phyloP scores from a whole-genome alignment of 2,797 vertebrate species.

The Lagorchestes hirsutus region DNA sequence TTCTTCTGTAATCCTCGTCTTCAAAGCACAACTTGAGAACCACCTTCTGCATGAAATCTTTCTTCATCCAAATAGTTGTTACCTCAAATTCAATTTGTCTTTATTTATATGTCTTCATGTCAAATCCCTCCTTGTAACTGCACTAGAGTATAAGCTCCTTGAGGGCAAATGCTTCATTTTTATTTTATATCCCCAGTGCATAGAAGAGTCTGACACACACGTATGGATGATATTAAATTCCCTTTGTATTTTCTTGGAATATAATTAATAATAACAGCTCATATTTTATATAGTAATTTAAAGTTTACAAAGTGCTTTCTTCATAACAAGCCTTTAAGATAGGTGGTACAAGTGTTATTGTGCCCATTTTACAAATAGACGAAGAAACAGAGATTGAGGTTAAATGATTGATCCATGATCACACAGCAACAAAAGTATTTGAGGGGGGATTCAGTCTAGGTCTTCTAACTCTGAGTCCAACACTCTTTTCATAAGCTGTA shows the following conservation, averaged over 20 bases:
- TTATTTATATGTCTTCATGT: background rate
- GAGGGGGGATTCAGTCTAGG: background rate
- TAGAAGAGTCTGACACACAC: background rate
- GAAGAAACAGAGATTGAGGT: background rate
- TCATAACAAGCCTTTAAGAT: background rate
- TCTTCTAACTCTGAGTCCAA: background rate
- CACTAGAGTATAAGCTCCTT: background rate
- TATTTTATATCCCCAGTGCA: background rate
- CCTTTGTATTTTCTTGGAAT: background rate
- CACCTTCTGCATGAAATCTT: background rate
- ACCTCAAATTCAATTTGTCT: background rate
- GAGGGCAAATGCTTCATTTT: background rate
- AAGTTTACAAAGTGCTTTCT: background rate
- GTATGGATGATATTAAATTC: background rate
- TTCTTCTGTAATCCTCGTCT: background rate
- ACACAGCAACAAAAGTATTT: background rate
- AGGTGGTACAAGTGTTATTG: background rate
- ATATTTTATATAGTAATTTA: background rate
- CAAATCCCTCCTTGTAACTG: background rate
- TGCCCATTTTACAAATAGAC: background rate
- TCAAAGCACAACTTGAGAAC: background rate
- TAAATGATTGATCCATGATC: background rate
- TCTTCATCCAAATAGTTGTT: background rate
- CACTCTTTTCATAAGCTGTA: background rate
- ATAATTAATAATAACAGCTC: background rate